phyloP scores from a whole-genome alignment of 2,888 invertebrate genomes.

The Amiota minor region DNA sequence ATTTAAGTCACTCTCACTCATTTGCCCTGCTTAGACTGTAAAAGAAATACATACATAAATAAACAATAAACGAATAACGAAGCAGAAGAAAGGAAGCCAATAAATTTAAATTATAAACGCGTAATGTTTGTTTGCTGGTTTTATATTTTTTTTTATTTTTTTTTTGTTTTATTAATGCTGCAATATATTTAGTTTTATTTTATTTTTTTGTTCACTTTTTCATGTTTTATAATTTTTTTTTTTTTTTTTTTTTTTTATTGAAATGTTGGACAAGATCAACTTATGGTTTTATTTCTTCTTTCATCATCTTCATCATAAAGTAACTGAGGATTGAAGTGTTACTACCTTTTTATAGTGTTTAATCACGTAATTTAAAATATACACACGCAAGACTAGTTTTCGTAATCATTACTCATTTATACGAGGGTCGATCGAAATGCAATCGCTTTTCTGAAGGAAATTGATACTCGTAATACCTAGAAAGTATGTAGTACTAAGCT shows the following conservation, averaged over 20 bases:
- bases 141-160: not conserved
- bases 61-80: not conserved
- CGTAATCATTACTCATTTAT: too few relatives aligned
- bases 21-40: not conserved
- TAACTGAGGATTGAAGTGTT: too few relatives aligned
- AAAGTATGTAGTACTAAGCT: too few relatives aligned
- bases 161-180: not conserved
- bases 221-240: not conserved
- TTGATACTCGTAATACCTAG: too few relatives aligned
- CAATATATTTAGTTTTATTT: not conserved
- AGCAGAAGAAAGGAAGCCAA: not conserved
- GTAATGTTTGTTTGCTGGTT: conserved; percentile 7
- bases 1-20: too few relatives aligned
- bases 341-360: too few relatives aligned
- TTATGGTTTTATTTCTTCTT: too few relatives aligned
- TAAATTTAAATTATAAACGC: conserved; percentile 24
- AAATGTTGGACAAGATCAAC: not conserved
- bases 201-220: not conserved
- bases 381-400: too few relatives aligned
- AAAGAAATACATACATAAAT: not conserved
- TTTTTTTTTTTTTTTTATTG: not conserved
- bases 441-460: too few relatives aligned
- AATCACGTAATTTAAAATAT: too few relatives aligned
- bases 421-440: too few relatives aligned
- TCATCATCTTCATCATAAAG: too few relatives aligned